Conservation (phyloP, 2,797 vertebrate genomes). For the Trachurus trachurus region DNA sequence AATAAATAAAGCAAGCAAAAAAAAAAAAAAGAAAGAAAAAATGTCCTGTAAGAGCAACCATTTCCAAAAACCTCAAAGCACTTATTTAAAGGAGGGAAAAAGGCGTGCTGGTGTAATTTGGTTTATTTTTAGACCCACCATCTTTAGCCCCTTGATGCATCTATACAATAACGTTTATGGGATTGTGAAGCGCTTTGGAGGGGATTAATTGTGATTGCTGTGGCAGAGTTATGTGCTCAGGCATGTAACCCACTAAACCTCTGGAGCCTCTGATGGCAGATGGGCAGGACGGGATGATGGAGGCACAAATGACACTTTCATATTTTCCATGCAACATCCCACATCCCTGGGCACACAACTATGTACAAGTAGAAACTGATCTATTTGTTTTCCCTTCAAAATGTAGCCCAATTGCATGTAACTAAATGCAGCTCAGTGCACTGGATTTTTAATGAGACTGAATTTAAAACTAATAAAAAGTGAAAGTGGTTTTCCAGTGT, state of each 20-base stretch:
- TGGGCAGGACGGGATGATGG: conserved; percentile 72
- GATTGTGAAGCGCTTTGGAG: conserved; percentile 80
- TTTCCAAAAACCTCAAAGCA: conserved; percentile 1
- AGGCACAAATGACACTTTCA: conserved; percentile 64
- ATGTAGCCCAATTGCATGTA: neutral
- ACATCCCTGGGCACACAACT: neutral
- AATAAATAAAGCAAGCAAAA: neutral
- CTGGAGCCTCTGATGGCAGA: conserved; percentile 77
- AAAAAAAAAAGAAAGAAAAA: neutral
- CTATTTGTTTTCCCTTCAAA: neutral
- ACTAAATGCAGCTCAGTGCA: no score
- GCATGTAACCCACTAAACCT: conserved; percentile 73
- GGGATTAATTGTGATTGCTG: conserved; percentile 84
- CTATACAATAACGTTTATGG: conserved; percentile 79
- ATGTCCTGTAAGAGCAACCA: neutral
- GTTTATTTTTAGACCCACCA: conserved; percentile 57
- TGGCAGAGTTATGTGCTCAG: conserved; percentile 67
- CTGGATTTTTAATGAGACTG: no score
- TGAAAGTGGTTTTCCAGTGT: neutral
- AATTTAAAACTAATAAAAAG: neutral
- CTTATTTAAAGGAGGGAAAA: neutral
- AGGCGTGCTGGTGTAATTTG: neutral
- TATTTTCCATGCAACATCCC: conserved; percentile 55
- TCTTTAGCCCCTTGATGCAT: conserved; percentile 61
- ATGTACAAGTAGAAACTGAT: neutral